phyloP scores from a whole-genome alignment of 2,888 invertebrate species.

The Lymantria dispar region DNA sequence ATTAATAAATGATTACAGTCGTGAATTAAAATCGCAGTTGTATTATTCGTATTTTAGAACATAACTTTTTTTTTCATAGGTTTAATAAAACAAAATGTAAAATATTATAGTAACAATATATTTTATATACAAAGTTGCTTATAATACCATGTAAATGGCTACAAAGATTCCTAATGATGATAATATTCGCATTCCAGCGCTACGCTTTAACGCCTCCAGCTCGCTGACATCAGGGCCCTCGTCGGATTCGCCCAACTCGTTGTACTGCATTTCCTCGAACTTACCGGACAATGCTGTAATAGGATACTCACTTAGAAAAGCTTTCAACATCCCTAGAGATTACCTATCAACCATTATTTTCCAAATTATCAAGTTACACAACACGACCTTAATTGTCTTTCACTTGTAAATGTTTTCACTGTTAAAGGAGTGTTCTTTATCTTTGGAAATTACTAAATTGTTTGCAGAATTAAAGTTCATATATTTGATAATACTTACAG shows the following conservation, averaged over 20 bases:
- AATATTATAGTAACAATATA: slow-evolving; percentile 75
- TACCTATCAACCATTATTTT: slow-evolving; percentile 19
- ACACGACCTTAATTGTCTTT: slow-evolving; percentile 47
- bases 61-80: not conserved
- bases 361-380: slow-evolving; percentile 55
- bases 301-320: slow-evolving; percentile 36
- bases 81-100: slow-evolving; percentile 43
- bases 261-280: slow-evolving; percentile 76
- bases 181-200: slow-evolving; percentile 41
- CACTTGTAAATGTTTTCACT: slow-evolving; percentile 38
- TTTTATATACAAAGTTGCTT: slow-evolving; percentile 75
- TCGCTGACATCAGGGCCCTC: slow-evolving; percentile 73
- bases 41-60: not conserved
- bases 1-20: too few species aligned
- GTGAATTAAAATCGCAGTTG: not conserved
- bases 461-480: slow-evolving; percentile 10
- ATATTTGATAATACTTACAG: slow-evolving; percentile 81
- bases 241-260: slow-evolving; percentile 67
- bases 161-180: slow-evolving; percentile 43
- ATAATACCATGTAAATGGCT: slow-evolving; percentile 62
- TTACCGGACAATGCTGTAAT: slow-evolving; percentile 72
- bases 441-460: slow-evolving; percentile 9
- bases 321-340: slow-evolving; percentile 32
- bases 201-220: slow-evolving; percentile 71
- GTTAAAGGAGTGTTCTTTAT: slow-evolving; percentile 23